Base-by-base conservation (phyloP, 2,888 invertebrate genomes). In the Sarcophaga subvicina region DNA sequence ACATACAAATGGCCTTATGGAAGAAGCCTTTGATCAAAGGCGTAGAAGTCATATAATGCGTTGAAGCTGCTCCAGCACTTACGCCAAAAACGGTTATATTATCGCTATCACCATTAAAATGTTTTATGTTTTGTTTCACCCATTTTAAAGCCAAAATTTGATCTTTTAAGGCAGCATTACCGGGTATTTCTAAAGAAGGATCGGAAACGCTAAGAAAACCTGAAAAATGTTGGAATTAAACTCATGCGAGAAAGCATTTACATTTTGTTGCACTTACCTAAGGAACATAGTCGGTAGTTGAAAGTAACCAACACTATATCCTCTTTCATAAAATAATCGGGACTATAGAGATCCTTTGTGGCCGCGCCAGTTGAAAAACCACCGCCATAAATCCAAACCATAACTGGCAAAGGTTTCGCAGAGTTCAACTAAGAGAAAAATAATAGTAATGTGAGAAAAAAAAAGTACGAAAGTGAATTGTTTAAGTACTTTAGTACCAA, bases 151-250 rank as follows among this genome's bases (percentile, higher is more conserved):
- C 94, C 88, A 94, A 86, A 0, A 94, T 92, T 91, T 94, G 94
- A 90, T 95, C 95, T 90, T 94, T 94, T 0, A 95, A 90, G 0
- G 94, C 94, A 2, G 94, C 94, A 90, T 95, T 95, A 0, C 94
- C 95, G 2, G 94, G 94, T 37, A 94, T 92, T 60, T 93, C 91
- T 1, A 94, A 88, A 3, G 92, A 90, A n/a, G 93, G 91, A 89
- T 94, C 94, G 66, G 93, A 90, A 0, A 94, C 90, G 60, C 93
- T 93, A n/a, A 94, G 90, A 81, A 94, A 95, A 17, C 94, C 94
- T 94, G 60, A 54, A 75, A 20, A 6, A 11, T 8, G 2, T 10
- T 37, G 8, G 54, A 49, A 37, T 47, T 76, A 14, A 60, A 27
- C 2, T 5, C 3, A 8, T 37, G 8, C 10, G 8, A 2, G 2